Evolutionary conservation across 2,797 vertebrate genomes (phyloP).

Genomic region (Peromyscus eremicus): DNA sequence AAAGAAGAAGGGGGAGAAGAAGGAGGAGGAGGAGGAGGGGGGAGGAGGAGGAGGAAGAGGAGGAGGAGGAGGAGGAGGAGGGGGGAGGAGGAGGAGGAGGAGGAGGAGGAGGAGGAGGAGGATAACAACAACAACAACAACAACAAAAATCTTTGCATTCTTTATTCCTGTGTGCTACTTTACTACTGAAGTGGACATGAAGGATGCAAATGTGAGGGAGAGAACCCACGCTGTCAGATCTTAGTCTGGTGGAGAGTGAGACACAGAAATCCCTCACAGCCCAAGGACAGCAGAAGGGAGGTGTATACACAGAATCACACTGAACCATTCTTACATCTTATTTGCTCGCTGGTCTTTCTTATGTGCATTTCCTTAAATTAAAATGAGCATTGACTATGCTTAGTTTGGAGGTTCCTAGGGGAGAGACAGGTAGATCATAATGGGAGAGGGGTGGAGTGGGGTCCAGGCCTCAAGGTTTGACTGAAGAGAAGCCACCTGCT

Average conservation of each 20-base stretch:
- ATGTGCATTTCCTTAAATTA: neutral
- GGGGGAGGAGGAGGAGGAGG: no score
- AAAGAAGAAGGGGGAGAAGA: neutral
- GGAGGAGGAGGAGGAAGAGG: no score
- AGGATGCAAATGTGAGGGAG: neutral
- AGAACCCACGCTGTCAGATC: neutral
- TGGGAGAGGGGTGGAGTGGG: neutral
- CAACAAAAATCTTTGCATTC: neutral
- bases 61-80: no score
- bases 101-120: no score
- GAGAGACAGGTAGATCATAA: neutral
- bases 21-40: neutral
- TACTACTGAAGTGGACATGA: neutral
- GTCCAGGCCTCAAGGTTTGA: neutral
- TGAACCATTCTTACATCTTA: neutral
- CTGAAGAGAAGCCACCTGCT: neutral
- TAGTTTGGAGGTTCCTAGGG: slow-evolving; percentile 4
- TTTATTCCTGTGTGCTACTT: neutral
- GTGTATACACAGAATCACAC: neutral
- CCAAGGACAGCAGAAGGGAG: neutral
- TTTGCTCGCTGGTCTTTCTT: slow-evolving; percentile 11
- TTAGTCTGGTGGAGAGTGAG: neutral
- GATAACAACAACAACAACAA: no score
- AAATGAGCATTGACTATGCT: neutral
- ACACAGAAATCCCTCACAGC: neutral